phyloP scores from a whole-genome alignment of 2,113 vertebrate genomes.

The Reinhardtius hippoglossoides region DNA sequence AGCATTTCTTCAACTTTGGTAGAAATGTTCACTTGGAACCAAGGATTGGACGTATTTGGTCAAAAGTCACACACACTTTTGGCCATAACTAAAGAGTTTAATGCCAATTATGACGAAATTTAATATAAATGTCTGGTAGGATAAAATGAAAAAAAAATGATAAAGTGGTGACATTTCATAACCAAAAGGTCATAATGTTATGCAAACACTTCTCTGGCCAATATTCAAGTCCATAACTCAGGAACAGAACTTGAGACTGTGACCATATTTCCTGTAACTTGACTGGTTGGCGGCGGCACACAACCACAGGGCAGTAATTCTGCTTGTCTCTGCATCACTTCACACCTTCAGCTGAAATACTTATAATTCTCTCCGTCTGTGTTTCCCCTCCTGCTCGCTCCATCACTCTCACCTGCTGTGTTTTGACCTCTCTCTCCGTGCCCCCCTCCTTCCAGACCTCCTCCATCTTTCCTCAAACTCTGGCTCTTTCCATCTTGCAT shows the following conservation, averaged over 20 bases:
- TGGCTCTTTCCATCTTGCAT: not conserved
- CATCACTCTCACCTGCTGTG: conserved; percentile 31
- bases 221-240: not conserved
- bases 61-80: not conserved
- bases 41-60: not conserved
- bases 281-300: not conserved
- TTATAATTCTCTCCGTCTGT: conserved; percentile 32
- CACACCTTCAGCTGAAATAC: conserved; percentile 24
- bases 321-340: conserved; percentile 18
- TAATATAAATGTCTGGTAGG: not conserved
- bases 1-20: not conserved
- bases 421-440: conserved; percentile 20
- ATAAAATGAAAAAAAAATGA: not conserved
- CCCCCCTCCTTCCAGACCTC: conserved; percentile 27
- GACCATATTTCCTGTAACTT: not conserved
- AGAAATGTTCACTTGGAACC: not conserved
- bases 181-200: not conserved
- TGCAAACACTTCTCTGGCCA: not conserved
- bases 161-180: not conserved
- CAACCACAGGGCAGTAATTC: not conserved
- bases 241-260: too few species aligned
- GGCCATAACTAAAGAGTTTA: not conserved
- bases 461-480: conserved; percentile 3
- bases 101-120: not conserved
- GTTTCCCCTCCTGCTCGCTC: conserved; percentile 5